Evolutionary conservation across 2,888 invertebrate species (phyloP), one percentile per base, ranked within the genome.

Genomic region (Athrips mouffetella): DNA sequence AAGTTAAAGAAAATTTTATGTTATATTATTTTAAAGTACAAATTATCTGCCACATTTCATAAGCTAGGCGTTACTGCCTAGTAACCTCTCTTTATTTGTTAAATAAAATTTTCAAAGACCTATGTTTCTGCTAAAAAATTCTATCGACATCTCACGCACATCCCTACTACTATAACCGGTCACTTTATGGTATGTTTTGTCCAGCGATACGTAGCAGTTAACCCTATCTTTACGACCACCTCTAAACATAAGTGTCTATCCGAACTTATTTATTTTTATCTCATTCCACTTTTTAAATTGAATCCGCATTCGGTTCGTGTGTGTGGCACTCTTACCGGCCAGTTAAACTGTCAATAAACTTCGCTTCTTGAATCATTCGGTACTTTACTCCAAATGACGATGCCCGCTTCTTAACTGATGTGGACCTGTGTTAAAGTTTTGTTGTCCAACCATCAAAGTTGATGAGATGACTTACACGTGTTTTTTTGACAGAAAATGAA

Each of bases 161-260:
- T 60, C 83, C 70, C 85, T 83, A 81, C 58, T 69, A 64, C 76
- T 73, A 75, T 70, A 80, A 83, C 82, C 80, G 82, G 82, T 73
- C 83, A 80, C 73, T 85, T 86, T 85, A 85, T 82, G 83, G 79
- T 85, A 82, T 84, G 87, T 85, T 81, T 84, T 84, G 84, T 84
- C 76, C 79, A 70, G 75, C 78, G 81, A 80, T 81, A 82, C 81
- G 74, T 78, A 76, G 80, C 86, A 84, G 86, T 88, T 86, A 85
- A 85, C 86, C 86, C 86, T 86, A 87, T 88, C 87, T 88, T 87
- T 88, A 88, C 79, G 86, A 80, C 66, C 78, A 76, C 65, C 86
- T 84, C 86, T 85, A 86, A 86, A 86, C 88, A 85, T 87, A 85
- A 86, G 87, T 85, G 88, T 88, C 86, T 85, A 76, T 79, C 76